Base-by-base conservation (phyloP, 2,888 invertebrate species). In the Pheosia tremula region DNA sequence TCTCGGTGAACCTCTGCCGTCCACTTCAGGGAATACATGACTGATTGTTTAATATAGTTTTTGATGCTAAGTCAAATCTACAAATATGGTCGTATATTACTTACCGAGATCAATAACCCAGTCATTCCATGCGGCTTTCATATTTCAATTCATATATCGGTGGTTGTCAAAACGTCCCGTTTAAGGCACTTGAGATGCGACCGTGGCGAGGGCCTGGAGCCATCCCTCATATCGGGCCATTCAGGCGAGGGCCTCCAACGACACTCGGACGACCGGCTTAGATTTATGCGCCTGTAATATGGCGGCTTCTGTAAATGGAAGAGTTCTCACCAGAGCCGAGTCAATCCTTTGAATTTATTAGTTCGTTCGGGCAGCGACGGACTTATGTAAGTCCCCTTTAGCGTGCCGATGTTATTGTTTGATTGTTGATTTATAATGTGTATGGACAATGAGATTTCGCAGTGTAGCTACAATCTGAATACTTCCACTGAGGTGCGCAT, bases 331-430 rank as follows among this genome's bases (percentile, higher is more conserved):
- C 88, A 88, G 81, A 78, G 69, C 73, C 74, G 79, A 87, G 89
- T 88, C 90, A 88, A 83, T 84, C 85, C 87, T 86, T 87, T 89
- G 87, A 90, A 92, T 91, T 92, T 92, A 92, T 92, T 91, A 89
- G 86, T 74, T 70, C 62, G 62, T 24, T 24, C 24, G 58, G 55
- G 79, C 62, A 74, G 68, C 79, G 78, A 80, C 79, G 85, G 87
- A 86, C 85, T 85, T 84, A 83, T 83, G 85, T 75, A 82, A 81
- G 84, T 75, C 74, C 75, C 79, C 79, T 86, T 87, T 86, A 80
- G 73, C 72, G 81, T 82, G 83, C 84, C 77, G 83, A 83, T 79
- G 82, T 83, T 82, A 88, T 88, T 91, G 89, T 91, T 82, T 86
- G 80, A 85, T 84, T 84, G 72, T 80, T 88, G 86, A 91, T 90